Evolutionary conservation across 30 jellyfish, hydroid and myxozoan species (phyloP).

Genomic region (Pelagia noctiluca): DNA sequence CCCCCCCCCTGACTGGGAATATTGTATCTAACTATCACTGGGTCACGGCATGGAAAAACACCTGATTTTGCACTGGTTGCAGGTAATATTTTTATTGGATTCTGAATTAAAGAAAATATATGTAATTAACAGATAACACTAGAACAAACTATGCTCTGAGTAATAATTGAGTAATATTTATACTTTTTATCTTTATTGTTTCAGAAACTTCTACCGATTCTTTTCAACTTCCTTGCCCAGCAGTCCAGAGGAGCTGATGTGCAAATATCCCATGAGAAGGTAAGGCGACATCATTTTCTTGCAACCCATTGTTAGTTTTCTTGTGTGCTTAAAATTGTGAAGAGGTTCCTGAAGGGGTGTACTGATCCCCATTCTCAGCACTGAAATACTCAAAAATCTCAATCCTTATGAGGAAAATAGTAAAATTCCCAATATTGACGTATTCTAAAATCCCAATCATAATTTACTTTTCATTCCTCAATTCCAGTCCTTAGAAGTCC

Average conservation of each 20-base stretch:
- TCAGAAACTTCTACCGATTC: slow-evolving; percentile 46
- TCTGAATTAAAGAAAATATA: background rate
- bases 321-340: background rate
- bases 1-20: too few species aligned
- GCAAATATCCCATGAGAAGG: slow-evolving; percentile 37
- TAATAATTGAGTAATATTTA: background rate
- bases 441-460: too few species aligned
- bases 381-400: too few species aligned
- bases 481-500: too few species aligned
- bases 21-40: too few species aligned
- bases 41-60: too few species aligned
- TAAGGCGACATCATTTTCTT: background rate
- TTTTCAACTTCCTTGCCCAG: slow-evolving; percentile 23
- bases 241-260: slow-evolving; percentile 4
- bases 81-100: too few species aligned
- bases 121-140: background rate
- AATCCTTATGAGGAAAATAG: too few species aligned
- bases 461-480: background rate
- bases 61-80: too few species aligned
- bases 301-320: background rate
- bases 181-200: background rate
- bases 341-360: background rate
- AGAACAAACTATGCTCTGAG: background rate
- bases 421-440: too few species aligned
- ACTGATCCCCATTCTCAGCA: too few species aligned